Evolutionary conservation across 2,888 invertebrate species (phyloP).

Genomic region (Parnassius mnemosyne): DNA sequence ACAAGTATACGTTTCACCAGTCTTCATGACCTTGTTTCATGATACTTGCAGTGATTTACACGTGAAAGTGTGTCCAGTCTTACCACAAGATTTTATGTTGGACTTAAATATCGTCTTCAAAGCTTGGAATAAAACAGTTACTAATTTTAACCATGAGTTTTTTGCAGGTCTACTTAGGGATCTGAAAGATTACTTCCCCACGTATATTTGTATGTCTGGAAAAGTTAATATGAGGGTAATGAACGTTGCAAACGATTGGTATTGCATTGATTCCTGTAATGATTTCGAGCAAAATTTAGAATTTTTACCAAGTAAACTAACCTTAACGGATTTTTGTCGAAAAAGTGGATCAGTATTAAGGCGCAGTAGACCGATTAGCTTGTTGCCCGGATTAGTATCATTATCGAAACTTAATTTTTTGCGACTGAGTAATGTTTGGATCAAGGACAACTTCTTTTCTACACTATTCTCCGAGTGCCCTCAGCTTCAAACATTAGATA

Average conservation of each 20-base stretch:
- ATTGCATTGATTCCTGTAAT: constrained; percentile 44
- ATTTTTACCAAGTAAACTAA: constrained; percentile 41
- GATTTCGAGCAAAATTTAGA: constrained; percentile 38
- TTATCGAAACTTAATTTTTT: constrained; percentile 41
- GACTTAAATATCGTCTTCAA: constrained; percentile 48
- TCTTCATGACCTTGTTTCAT: constrained; percentile 37
- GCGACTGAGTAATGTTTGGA: constrained; percentile 41
- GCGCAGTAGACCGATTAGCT: constrained; percentile 35
- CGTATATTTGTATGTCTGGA: constrained; percentile 45
- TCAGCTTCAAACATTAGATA: constrained; percentile 41
- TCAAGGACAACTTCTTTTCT: constrained; percentile 40
- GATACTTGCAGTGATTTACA: constrained; percentile 38
- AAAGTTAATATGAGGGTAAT: constrained; percentile 37
- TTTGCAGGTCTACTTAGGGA: constrained; percentile 35
- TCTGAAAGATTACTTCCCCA: constrained; percentile 45
- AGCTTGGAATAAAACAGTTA: constrained; percentile 44
- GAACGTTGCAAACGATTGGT: constrained; percentile 42
- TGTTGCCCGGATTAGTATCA: constrained; percentile 33
- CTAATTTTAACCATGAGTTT: constrained; percentile 40
- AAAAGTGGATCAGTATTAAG: constrained; percentile 36
- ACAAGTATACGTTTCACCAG: constrained; percentile 43
- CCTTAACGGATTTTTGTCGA: constrained; percentile 45
- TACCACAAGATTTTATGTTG: constrained; percentile 43
- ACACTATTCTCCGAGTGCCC: constrained; percentile 40
- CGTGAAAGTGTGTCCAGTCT: constrained; percentile 34